Conservation (phyloP, 2,888 invertebrate genomes). For the Phengaris arion region DNA sequence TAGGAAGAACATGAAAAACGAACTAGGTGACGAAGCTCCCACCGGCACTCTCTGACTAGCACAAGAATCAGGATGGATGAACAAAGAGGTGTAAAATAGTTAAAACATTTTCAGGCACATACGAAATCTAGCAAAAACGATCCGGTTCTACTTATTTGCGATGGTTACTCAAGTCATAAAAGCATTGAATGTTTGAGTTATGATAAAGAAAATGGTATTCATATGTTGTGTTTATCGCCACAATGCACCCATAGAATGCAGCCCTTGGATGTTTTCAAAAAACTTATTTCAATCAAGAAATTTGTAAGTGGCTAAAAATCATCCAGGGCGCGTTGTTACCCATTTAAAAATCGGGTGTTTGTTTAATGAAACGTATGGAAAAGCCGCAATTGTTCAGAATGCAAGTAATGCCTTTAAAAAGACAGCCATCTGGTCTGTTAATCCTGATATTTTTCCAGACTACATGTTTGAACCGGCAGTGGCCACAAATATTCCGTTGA, state of each 20-base stretch:
- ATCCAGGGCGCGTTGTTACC: constrained; percentile 46
- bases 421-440: constrained; percentile 36
- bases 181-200: constrained; percentile 31
- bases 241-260: constrained; percentile 36
- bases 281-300: constrained; percentile 43
- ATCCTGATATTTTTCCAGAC: constrained; percentile 38
- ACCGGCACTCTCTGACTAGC: constrained; percentile 31
- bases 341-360: constrained; percentile 44
- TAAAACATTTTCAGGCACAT: constrained; percentile 30
- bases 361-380: constrained; percentile 44
- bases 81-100: constrained; percentile 33
- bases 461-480: constrained; percentile 42
- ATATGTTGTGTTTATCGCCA: constrained; percentile 29
- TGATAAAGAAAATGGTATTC: constrained; percentile 33
- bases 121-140: constrained; percentile 28
- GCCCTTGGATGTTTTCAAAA: constrained; percentile 32
- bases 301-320: constrained; percentile 42
- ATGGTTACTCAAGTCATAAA: constrained; percentile 35
- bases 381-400: constrained; percentile 41
- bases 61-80: constrained; percentile 33
- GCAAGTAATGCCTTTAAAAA: constrained; percentile 39
- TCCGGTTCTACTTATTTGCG: constrained; percentile 26
- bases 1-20: constrained; percentile 32
- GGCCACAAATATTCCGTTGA: constrained; percentile 40
- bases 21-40: constrained; percentile 35